A percentile compares a stretch with the other conserved stretches of the same genome.
phyloP scores from a whole-genome alignment of 2,888 invertebrate species.

The Trachelus stipa region DNA sequence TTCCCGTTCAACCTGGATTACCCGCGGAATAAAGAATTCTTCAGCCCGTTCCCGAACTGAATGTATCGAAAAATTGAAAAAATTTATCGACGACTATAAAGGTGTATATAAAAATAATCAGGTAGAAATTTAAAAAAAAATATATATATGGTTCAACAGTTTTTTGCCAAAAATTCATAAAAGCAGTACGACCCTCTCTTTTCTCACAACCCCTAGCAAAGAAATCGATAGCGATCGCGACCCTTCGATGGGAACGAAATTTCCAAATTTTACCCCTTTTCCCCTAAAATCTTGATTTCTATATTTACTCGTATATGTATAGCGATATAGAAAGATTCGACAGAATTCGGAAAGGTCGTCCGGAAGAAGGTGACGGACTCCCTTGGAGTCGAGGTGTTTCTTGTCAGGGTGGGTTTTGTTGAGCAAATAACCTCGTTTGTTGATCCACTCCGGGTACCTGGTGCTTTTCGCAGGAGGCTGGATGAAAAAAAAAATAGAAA shows the following conservation, averaged over 20 bases:
- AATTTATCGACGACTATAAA: not conserved
- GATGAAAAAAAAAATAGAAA: conserved; percentile 18
- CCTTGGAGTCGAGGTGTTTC: not conserved
- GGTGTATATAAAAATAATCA: not conserved
- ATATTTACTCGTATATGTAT: not conserved
- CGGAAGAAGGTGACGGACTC: not conserved
- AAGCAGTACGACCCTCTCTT: not conserved
- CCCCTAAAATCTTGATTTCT: not conserved
- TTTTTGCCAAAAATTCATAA: not conserved
- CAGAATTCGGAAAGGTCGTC: not conserved
- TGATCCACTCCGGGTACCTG: conserved; percentile 44
- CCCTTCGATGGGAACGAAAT: not conserved
- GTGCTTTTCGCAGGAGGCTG: conserved; percentile 21
- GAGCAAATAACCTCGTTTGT: conserved; percentile 57
- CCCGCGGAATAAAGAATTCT: not conserved
- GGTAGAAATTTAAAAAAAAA: not conserved
- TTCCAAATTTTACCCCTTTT: not conserved
- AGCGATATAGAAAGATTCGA: not conserved
- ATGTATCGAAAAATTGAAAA: not conserved
- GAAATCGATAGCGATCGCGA: not conserved
- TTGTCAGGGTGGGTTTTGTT: conserved; percentile 37
- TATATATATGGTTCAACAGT: not conserved
- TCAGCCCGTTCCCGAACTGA: not conserved
- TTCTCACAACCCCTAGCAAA: not conserved
- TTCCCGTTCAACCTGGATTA: not conserved